Percentiles rank a stretch among this genome's conserved stretches.
These are phyloP conservation scores for Acrocephalus kingi DNA, from an alignment of 2,113 vertebrate species.

Conservation along the genomic window DNA sequence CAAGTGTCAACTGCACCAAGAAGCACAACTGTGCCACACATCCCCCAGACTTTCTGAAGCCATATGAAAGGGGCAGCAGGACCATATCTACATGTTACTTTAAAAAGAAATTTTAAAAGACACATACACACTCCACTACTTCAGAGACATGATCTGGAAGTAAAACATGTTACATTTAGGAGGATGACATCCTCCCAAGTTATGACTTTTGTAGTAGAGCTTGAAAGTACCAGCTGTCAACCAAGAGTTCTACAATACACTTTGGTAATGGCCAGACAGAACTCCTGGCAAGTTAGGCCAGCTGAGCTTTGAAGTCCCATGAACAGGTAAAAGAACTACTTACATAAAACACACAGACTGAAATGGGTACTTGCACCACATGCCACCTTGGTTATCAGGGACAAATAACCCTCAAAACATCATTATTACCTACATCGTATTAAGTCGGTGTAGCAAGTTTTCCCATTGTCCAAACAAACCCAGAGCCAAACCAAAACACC, in stretches of 20 bases:
- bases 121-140: neutral
- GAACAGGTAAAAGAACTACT: neutral
- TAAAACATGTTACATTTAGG: neutral
- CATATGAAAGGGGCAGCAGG: neutral
- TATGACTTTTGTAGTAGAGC: neutral
- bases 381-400: neutral
- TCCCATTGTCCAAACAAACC: neutral
- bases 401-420: neutral
- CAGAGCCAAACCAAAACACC: neutral
- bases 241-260: neutral
- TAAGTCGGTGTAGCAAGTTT: neutral
- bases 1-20: neutral
- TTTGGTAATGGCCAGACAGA: neutral
- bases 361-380: neutral
- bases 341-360: neutral
- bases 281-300: neutral
- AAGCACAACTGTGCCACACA: neutral
- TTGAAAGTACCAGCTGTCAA: neutral
- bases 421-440: rapidly evolving
- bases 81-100: neutral
- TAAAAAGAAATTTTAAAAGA: neutral
- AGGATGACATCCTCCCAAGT: neutral
- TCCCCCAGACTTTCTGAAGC: neutral
- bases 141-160: neutral
- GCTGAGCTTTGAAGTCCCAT: neutral